Base-by-base conservation (phyloP, 2,797 vertebrate species). In the Xyrichtys novacula region DNA sequence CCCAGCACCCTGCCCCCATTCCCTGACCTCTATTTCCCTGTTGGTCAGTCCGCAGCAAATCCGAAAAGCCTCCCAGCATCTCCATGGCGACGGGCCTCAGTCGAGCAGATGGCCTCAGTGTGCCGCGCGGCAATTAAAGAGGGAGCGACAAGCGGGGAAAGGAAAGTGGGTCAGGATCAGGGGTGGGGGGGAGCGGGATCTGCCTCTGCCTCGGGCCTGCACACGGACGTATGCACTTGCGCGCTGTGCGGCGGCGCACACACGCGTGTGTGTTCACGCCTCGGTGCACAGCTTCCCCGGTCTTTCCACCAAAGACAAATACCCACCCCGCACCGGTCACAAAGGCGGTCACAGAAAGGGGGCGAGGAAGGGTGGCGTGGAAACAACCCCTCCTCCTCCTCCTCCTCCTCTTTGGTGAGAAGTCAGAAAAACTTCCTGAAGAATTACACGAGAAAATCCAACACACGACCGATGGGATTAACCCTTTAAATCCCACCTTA, bases 41-140 rank as follows among this genome's bases (percentile, higher is more conserved):
- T 90, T 85, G 86, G 92, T 86, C 93, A 92, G 78, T 85, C 93
- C 87, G 52, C 85, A 72, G 86, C 88, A 93, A 97, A 96, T 95
- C 95, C 94, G 93, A 94, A 95, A 96, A 97, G 96, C 96, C 95
- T 95, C 94, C 93, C 93, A 43, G 94, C 76, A 52, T 97, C 79
- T 53, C 94, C 94, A 96, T 95, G 94, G 94, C 88, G 93, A 97
- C 93, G 85, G 93, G 87, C 92, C 85, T 87, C 91, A 76, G 92
- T 80, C 76, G 94, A 97, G 95, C 96, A 98, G 96, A 98, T 97
- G 96, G 96, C 92, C 93, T 95, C 84, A 94, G 94, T 88, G 91
- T 93, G 93, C 93, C 89, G 93, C 90, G 94, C 93, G 90, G 94
- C 95, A 94, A 93, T 91, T 94, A 84, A 88, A 95, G 91, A 93